phyloP scores from a whole-genome alignment of 2,797 vertebrate species.

The Adelosebastes latens region DNA sequence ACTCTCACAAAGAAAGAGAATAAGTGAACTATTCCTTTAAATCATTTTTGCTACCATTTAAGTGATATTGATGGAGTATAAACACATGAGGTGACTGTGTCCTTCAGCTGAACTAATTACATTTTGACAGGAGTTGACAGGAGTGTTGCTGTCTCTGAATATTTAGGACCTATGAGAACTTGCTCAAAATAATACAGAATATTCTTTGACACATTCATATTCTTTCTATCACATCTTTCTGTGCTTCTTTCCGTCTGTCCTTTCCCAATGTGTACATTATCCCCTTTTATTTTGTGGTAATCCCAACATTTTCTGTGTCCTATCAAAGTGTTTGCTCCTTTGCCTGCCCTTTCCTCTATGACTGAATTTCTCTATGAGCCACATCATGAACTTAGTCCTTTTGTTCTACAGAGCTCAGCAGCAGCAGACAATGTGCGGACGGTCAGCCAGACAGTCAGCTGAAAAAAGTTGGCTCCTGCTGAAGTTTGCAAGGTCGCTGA shows the following conservation, averaged over 20 bases:
- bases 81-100: neutral
- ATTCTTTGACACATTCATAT: neutral
- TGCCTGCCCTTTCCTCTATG: neutral
- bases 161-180: neutral
- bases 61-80: neutral
- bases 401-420: neutral
- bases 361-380: neutral
- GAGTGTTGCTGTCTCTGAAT: neutral
- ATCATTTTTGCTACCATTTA: neutral
- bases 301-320: neutral
- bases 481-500: slow-evolving; percentile 57
- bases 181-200: neutral
- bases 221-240: neutral
- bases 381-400: neutral
- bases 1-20: neutral
- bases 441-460: neutral
- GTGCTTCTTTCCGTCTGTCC: neutral
- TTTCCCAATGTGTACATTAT: neutral
- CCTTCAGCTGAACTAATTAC: no score
- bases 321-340: neutral
- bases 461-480: slow-evolving; percentile 18
- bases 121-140: no score
- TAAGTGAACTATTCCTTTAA: neutral
- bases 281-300: neutral
- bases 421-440: slow-evolving; percentile 1